Evolutionary conservation across 2,797 vertebrate genomes (phyloP).

Genomic region (Acropternis orthonyx): DNA sequence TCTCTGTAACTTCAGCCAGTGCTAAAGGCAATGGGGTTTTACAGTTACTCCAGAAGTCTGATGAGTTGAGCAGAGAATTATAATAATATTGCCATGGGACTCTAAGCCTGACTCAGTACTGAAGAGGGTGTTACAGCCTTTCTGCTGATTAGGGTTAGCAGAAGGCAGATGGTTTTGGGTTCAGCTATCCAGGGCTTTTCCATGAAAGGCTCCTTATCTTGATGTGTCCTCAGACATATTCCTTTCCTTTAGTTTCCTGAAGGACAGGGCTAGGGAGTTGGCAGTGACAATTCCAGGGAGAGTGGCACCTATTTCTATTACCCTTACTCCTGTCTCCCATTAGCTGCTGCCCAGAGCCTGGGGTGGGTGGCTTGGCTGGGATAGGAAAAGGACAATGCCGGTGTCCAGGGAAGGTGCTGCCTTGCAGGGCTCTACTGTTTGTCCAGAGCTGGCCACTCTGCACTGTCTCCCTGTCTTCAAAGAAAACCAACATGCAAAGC

Average conservation of each 20-base stretch:
- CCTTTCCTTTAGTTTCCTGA: neutral
- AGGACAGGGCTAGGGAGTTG: neutral
- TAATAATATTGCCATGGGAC: neutral
- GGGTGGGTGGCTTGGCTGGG: neutral
- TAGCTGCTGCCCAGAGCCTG: neutral
- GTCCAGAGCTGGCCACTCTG: neutral
- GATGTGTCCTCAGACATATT: neutral
- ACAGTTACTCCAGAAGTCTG: neutral
- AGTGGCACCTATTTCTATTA: neutral
- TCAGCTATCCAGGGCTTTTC: neutral
- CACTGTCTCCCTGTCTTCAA: neutral
- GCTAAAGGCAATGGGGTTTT: neutral
- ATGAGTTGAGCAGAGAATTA: neutral
- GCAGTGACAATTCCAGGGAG: neutral
- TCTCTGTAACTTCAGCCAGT: neutral
- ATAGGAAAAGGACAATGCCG: neutral
- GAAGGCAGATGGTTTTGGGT: neutral
- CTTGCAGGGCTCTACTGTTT: neutral
- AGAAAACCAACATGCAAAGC: neutral
- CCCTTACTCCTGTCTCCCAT: neutral
- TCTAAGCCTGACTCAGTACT: neutral
- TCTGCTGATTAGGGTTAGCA: neutral
- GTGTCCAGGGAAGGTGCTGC: neutral
- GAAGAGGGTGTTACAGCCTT: neutral
- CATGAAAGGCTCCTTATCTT: neutral